phyloP scores from a whole-genome alignment of 2,797 vertebrate species.

The Distichodus sexfasciatus region DNA sequence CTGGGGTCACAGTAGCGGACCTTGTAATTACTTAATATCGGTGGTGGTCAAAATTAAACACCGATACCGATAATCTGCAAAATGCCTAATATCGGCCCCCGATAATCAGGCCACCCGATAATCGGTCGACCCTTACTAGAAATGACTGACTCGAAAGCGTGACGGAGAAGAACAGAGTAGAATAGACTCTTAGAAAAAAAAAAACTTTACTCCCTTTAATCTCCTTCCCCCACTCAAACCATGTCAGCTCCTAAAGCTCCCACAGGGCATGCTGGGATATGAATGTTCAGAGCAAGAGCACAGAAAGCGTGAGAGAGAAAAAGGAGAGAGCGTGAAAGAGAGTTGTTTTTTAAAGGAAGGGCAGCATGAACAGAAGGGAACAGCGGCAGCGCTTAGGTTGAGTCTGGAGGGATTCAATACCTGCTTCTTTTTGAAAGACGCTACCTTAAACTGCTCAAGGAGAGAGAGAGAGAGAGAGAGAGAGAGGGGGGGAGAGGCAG shows the following conservation, averaged over 20 bases:
- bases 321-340: conserved; percentile 5
- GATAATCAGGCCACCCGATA: no score
- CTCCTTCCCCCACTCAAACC: conserved; percentile 38
- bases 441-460: conserved; percentile 78
- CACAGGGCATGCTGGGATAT: conserved; percentile 68
- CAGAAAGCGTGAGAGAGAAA: conserved; percentile 10
- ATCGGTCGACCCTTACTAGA: no score
- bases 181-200: no score
- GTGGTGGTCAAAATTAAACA: no score
- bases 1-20: no score
- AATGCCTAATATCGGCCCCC: no score
- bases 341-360: not conserved
- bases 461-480: conserved; percentile 48
- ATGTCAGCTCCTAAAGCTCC: conserved; percentile 42
- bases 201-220: conserved; percentile 4
- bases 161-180: no score
- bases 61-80: no score
- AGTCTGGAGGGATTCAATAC: conserved; percentile 74
- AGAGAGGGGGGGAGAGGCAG: conserved; percentile 43
- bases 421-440: conserved; percentile 86
- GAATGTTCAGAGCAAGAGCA: conserved; percentile 18
- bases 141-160: no score
- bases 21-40: no score
- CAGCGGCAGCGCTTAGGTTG: conserved; percentile 42
- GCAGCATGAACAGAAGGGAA: conserved; percentile 48